Conservation (phyloP, 2,797 vertebrate genomes). For the Serranus cabrilla region DNA sequence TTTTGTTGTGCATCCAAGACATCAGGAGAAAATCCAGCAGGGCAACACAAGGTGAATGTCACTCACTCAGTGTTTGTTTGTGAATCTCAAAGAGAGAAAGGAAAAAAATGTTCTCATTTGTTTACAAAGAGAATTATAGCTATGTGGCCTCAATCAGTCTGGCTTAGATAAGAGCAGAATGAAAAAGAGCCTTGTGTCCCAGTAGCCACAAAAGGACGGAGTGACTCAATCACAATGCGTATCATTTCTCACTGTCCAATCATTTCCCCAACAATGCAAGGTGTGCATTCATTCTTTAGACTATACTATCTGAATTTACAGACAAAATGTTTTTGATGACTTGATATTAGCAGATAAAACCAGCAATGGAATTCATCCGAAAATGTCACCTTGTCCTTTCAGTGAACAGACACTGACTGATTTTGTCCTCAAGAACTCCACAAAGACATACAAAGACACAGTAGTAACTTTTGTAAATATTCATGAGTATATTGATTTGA, state of each 20-base stretch:
- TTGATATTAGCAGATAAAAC: slow-evolving; percentile 6
- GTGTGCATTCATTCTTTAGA: not conserved
- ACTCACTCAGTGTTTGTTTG: slow-evolving; percentile 31
- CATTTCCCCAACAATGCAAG: slow-evolving; percentile 16
- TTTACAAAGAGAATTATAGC: slow-evolving; percentile 72
- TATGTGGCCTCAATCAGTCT: slow-evolving; percentile 69
- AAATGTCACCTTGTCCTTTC: slow-evolving; percentile 1
- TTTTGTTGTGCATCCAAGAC: slow-evolving; percentile 58
- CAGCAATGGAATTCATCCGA: not conserved
- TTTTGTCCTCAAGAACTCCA: no score
- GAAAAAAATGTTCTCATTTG: slow-evolving; percentile 38
- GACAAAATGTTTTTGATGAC: slow-evolving; percentile 2
- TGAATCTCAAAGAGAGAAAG: not conserved
- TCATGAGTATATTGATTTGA: not conserved
- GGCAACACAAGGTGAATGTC: slow-evolving; percentile 54
- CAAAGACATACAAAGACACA: no score
- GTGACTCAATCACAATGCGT: slow-evolving; percentile 34
- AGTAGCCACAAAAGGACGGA: slow-evolving; percentile 46
- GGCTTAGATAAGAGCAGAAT: slow-evolving; percentile 64
- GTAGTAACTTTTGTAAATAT: not conserved
- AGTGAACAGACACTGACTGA: not conserved
- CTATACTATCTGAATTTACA: slow-evolving; percentile 3
- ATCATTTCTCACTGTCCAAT: slow-evolving; percentile 32
- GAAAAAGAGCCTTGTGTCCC: slow-evolving; percentile 48
- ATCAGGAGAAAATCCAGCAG: slow-evolving; percentile 25